These are phyloP conservation scores for Crocallis elinguaria DNA, from an alignment of 2,888 invertebrate genomes.

Conservation along the genomic window DNA sequence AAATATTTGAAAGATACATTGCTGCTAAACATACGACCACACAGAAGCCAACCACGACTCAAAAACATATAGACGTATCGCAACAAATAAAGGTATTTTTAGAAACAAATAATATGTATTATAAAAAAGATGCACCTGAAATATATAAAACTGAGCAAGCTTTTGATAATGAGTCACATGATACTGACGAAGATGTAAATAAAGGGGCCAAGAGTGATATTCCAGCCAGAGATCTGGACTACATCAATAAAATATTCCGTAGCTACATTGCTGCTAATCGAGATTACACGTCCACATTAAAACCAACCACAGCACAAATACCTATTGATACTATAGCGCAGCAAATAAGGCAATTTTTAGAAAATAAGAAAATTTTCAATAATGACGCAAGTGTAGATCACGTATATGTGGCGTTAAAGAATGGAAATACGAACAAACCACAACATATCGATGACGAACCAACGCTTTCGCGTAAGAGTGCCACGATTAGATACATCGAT, in stretches of 20 bases:
- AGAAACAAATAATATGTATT: constrained; percentile 1
- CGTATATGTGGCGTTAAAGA: not conserved
- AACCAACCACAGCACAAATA: constrained; percentile 2
- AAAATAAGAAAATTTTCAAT: not conserved
- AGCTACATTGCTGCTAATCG: not conserved
- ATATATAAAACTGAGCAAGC: no score
- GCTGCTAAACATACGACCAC: not conserved
- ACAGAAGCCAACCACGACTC: not conserved
- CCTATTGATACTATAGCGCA: constrained; percentile 1
- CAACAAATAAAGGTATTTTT: constrained; percentile 5
- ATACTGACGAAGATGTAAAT: no score
- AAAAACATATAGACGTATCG: constrained; percentile 9
- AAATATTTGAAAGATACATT: constrained; percentile 3
- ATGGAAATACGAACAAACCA: not conserved
- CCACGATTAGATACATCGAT: not conserved
- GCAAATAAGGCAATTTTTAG: constrained; percentile 4
- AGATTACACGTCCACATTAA: not conserved
- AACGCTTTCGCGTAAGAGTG: not conserved
- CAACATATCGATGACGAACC: not conserved
- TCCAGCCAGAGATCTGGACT: not conserved
- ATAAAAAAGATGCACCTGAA: no score
- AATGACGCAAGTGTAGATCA: not conserved
- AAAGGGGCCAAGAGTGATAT: not conserved
- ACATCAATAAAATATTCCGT: not conserved
- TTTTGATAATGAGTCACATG: no score